phyloP scores from a whole-genome alignment of 2,888 invertebrate genomes.

The Nymphalis c-album region DNA sequence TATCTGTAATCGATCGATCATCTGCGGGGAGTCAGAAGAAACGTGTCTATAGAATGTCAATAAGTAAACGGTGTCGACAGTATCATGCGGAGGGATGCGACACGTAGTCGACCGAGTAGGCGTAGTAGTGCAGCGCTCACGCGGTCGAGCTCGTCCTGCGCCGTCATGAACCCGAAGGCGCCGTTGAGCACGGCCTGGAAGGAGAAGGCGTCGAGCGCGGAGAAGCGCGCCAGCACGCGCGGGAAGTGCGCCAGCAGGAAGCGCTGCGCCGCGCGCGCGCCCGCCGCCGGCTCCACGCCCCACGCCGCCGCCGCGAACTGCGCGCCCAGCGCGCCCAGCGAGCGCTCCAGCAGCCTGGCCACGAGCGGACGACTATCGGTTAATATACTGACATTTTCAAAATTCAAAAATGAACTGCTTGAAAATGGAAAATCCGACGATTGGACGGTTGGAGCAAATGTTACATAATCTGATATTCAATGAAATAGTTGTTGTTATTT shows the following conservation, averaged over 20 bases:
- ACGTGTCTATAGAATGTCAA: no score
- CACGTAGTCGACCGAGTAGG: not conserved
- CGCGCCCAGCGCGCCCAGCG: constrained; percentile 63
- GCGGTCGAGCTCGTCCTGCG: constrained; percentile 58
- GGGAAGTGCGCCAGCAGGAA: constrained; percentile 73
- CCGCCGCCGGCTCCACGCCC: constrained; percentile 61
- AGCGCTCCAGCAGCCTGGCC: constrained; percentile 68
- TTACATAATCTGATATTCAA: no score
- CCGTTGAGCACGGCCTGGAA: constrained; percentile 63
- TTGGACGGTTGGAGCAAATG: no score
- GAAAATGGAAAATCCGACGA: no score
- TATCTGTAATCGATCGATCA: no score
- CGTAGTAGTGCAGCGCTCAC: constrained; percentile 44
- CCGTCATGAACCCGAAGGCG: constrained; percentile 65
- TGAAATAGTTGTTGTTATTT: no score
- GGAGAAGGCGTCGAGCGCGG: constrained; percentile 65
- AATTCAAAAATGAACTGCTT: no score
- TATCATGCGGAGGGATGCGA: not conserved
- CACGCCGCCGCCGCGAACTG: constrained; percentile 69
- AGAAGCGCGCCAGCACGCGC: constrained; percentile 73
- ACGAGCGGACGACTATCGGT: constrained; percentile 48
- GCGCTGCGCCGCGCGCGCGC: constrained; percentile 86
- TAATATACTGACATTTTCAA: no score
- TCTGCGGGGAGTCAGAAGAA: not conserved
- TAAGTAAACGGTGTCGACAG: no score